Conservation (phyloP, 2,113 vertebrate species). For the Passer montanus region DNA sequence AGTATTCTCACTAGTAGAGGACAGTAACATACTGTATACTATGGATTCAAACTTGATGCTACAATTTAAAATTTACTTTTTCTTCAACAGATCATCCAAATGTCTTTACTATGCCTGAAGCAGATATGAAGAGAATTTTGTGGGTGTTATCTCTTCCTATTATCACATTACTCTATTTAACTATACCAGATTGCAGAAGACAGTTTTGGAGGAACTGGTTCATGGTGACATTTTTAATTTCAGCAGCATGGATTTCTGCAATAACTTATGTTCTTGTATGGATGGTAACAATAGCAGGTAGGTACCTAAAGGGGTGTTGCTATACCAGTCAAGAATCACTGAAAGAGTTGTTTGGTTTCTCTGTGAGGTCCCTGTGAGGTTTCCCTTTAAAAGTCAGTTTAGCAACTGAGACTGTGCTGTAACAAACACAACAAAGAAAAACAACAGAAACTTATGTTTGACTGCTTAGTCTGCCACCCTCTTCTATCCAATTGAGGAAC, state of each 20-base stretch:
- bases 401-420: not conserved
- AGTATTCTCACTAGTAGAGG: not conserved
- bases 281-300: constrained; percentile 96
- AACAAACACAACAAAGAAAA: not conserved
- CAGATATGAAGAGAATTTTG: constrained; percentile 88
- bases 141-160: constrained; percentile 94
- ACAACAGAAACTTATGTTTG: not conserved
- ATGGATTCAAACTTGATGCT: not conserved
- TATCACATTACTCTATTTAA: constrained; percentile 86
- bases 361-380: not conserved
- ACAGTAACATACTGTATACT: not conserved
- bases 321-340: not conserved
- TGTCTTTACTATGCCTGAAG: constrained; percentile 90
- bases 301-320: constrained; percentile 19
- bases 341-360: not conserved
- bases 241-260: constrained; percentile 93
- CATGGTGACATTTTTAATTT: constrained; percentile 92
- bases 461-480: not conserved
- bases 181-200: constrained; percentile 90
- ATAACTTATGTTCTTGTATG: constrained; percentile 95
- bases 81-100: constrained; percentile 79
- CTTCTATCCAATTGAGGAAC: not conserved
- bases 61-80: not conserved
- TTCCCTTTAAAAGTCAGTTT: not conserved
- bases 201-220: constrained; percentile 90